Percentiles rank a stretch among this genome's conserved stretches.
These are phyloP conservation scores for Alouatta palliata DNA, from an alignment of 2,113 vertebrate species.

Conservation along the genomic window DNA sequence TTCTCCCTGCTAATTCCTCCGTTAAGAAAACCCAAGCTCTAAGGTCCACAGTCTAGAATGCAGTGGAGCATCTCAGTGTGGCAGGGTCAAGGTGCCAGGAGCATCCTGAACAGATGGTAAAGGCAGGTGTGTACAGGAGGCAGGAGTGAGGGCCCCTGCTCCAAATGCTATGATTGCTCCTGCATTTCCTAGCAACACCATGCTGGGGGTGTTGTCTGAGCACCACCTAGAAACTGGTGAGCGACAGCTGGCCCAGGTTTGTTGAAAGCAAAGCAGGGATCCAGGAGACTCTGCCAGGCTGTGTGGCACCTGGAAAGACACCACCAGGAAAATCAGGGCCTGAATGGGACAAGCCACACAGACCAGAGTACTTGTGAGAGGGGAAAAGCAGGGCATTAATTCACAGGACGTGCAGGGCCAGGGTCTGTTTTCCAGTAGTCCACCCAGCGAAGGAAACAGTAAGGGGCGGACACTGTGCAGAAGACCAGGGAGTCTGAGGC, in stretches of 20 bases:
- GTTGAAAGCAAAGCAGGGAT: slow-evolving; percentile 48
- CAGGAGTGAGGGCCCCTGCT: background rate
- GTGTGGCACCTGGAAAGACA: background rate
- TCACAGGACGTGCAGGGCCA: background rate
- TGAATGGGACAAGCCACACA: background rate
- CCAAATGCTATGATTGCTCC: background rate
- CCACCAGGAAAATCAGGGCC: background rate
- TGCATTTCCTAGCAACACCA: slow-evolving; percentile 56
- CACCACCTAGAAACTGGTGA: background rate
- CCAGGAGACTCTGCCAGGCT: background rate
- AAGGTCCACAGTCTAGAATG: background rate
- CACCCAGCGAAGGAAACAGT: background rate
- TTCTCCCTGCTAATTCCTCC: background rate
- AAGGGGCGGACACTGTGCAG: background rate
- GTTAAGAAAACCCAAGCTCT: slow-evolving; percentile 4
- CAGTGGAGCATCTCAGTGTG: background rate
- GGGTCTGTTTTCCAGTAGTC: background rate
- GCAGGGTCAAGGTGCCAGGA: slow-evolving; percentile 41
- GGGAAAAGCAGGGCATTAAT: accelerated
- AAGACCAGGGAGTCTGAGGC: background rate
- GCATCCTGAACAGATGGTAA: slow-evolving; percentile 64
- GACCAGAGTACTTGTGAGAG: too few relatives aligned
- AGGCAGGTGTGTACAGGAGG: slow-evolving; percentile 26
- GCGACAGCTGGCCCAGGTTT: background rate
- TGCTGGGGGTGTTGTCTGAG: background rate